These are phyloP conservation scores for human DNA, from an alignment of 2,113 vertebrate species.

Conservation along the genomic window GRCh38 chr6:49787001-49787500, in stretches of 20 bases:
- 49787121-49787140: constrained; percentile 91
- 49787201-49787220: neutral
- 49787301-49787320: neutral
- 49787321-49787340: neutral
- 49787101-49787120: constrained; percentile 94
- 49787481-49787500: neutral
- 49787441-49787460: fast-evolving
- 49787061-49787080: constrained; percentile 96
- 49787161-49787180: constrained; percentile 90
- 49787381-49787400: constrained; percentile 35
- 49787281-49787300: neutral
- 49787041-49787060: constrained; percentile 93
- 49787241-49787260: neutral
- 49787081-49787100: constrained; percentile 90
- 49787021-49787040: constrained; percentile 94
- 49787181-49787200: constrained; percentile 84
- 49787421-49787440: neutral
- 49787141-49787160: constrained; percentile 90
- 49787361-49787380: constrained; percentile 27
- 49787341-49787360: neutral
- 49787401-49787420: fast-evolving
- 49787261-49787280: neutral
- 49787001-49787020: constrained; percentile 96
- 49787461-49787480: fast-evolving
- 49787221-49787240: neutral